These are phyloP conservation scores for Phasianus colchicus DNA, from an alignment of 2,113 vertebrate species.

Conservation along the genomic window DNA sequence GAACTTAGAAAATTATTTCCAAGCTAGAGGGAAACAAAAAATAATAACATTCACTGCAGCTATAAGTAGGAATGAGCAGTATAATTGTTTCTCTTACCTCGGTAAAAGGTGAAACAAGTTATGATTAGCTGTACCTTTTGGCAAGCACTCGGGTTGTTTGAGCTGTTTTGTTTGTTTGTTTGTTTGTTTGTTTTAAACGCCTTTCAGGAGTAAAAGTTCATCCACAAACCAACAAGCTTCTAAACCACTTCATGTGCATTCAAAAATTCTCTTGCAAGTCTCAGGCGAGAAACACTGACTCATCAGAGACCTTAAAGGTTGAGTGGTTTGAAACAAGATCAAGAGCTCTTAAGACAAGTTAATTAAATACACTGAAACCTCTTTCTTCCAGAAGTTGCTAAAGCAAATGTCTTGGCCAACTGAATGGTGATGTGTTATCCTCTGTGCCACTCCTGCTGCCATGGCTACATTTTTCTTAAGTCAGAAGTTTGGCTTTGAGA, in stretches of 20 bases:
- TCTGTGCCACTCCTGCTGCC: constrained; percentile 14
- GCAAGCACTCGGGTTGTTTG: not conserved
- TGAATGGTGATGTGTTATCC: not conserved
- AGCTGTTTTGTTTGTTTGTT: not conserved
- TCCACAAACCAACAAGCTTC: not conserved
- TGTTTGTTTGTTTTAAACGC: not conserved
- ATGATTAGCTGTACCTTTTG: not conserved
- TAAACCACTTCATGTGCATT: not conserved
- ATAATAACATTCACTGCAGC: not conserved
- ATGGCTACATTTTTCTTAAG: not conserved
- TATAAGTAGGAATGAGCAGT: not conserved
- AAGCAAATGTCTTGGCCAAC: constrained; percentile 1
- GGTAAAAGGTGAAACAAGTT: not conserved
- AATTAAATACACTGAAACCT: constrained; percentile 22
- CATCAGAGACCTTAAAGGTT: not conserved
- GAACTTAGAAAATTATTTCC: not conserved
- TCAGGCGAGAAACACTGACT: constrained; percentile 11
- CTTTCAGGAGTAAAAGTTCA: not conserved
- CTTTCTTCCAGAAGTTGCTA: constrained; percentile 23
- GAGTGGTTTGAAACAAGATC: constrained; percentile 39
- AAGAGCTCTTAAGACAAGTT: constrained; percentile 18
- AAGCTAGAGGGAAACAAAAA: not conserved
- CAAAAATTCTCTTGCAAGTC: not conserved
- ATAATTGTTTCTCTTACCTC: not conserved
- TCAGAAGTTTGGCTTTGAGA: constrained; percentile 30